Conservation (phyloP, 92 coral and sea anemone species). For the Siderastrea radians region DNA sequence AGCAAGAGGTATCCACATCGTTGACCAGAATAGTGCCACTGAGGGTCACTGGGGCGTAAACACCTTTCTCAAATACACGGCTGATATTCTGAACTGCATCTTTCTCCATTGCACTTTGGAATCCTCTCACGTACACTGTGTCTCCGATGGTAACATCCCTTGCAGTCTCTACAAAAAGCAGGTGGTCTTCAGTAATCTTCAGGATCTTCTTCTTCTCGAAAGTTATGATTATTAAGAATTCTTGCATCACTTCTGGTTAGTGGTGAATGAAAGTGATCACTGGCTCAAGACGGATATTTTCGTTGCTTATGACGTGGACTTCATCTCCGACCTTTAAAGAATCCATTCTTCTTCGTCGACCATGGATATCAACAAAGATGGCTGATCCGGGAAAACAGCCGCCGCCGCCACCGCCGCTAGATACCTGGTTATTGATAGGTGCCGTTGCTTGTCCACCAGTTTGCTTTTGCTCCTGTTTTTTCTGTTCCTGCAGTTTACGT, state of each 20-base stretch:
- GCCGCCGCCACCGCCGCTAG: neutral
- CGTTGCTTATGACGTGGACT: slow-evolving; percentile 23
- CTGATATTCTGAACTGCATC: too few relatives aligned
- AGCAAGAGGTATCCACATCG: too few relatives aligned
- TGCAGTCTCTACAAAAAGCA: slow-evolving; percentile 29
- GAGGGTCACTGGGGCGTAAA: too few relatives aligned
- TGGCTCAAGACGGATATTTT: neutral
- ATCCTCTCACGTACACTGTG: too few relatives aligned
- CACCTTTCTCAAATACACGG: too few relatives aligned
- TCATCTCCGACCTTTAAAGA: slow-evolving; percentile 28
- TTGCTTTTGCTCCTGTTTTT: neutral
- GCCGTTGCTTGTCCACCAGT: neutral
- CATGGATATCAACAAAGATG: slow-evolving; percentile 24
- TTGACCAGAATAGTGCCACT: too few relatives aligned
- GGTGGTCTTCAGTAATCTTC: slow-evolving; percentile 45
- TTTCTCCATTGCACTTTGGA: too few relatives aligned
- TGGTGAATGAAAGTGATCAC: slow-evolving; percentile 36
- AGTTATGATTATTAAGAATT: slow-evolving; percentile 23
- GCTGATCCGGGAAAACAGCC: slow-evolving; percentile 41
- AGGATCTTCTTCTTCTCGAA: slow-evolving; percentile 14
- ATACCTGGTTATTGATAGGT: neutral
- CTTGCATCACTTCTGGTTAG: slow-evolving; percentile 21
- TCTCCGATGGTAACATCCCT: too few relatives aligned
- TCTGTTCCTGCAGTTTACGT: neutral
- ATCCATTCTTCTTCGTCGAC: neutral